Evolutionary conservation across 2,113 vertebrate genomes (phyloP), one percentile per base, ranked within the genome.

Genomic region (Gadus macrocephalus): DNA sequence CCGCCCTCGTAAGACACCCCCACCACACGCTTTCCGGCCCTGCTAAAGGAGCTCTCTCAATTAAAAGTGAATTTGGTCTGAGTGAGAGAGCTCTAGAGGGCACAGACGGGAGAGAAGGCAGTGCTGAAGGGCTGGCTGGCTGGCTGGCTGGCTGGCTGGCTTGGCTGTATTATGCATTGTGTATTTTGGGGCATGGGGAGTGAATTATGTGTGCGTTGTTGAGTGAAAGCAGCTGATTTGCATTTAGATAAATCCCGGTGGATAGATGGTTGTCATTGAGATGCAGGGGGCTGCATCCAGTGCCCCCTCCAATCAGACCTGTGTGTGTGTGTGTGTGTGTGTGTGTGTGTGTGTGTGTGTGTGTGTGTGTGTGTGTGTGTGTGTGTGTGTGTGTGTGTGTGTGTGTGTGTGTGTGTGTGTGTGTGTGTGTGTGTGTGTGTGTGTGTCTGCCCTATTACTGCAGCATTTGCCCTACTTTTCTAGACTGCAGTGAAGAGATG

Each of bases 201-300:
- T 82, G 83, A 86, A 84, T 82, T 72, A 73, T 83, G 81, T 78
- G 85, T 75, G 79, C 78, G 79, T 81, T 79, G 75, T 72, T 69
- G 84, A 84, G 77, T 76, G 77, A 82, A 83, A 77, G 80, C 73
- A 67, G 69, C 79, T 84, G 85, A 87, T 89, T 87, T 87, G 84
- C 87, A 87, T 87, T 88, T 87, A 88, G 86, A 90, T 89, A 86
- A 88, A 88, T 89, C 83, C 75, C 78, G 53, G 70, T 80, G 78
- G 83, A 89, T 82, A 62, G 81, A 72, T 65, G 82, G 66, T 65
- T 87, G 83, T 84, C 83, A 83, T 83, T 86, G 84, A 86, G 82
- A 87, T 86, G 70, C 85, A 84, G 67, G 74, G 68, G 73, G 76
- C 68, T 83, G 76, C 66, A 83, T 77, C 67, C 71, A 64, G 74